phyloP scores from a whole-genome alignment of 2,797 vertebrate genomes.

The Rhynchonycteris naso region DNA sequence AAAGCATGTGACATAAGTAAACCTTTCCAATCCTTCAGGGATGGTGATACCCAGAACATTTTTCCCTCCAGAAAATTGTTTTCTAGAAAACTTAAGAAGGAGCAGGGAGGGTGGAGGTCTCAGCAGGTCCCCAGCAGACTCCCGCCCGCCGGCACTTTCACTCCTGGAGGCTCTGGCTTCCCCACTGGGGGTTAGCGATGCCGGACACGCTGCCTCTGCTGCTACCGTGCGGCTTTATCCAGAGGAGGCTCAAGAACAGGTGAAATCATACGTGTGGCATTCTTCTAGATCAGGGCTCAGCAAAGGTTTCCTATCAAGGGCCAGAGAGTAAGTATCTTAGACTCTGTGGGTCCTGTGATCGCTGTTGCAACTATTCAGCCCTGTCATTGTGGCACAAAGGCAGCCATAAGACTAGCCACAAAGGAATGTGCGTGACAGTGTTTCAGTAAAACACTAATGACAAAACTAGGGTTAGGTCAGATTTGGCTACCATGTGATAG shows the following conservation, averaged over 20 bases:
- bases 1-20: neutral
- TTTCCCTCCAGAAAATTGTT: neutral
- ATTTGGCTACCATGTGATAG: neutral
- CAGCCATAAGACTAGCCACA: neutral
- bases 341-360: neutral
- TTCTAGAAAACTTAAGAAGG: slow-evolving; percentile 1
- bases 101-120: neutral
- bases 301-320: neutral
- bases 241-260: neutral
- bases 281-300: neutral
- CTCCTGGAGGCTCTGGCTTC: neutral
- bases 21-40: neutral
- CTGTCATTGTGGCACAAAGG: neutral
- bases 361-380: neutral
- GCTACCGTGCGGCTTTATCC: neutral
- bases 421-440: neutral
- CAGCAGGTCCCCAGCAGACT: neutral
- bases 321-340: neutral
- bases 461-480: neutral
- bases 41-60: neutral
- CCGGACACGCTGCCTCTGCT: fast-evolving
- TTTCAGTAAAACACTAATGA: slow-evolving; percentile 53
- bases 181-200: neutral
- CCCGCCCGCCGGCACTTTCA: too few relatives aligned
- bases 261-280: neutral